Conservation (phyloP, 2,888 invertebrate species). For the Geotrupes spiniger region DNA sequence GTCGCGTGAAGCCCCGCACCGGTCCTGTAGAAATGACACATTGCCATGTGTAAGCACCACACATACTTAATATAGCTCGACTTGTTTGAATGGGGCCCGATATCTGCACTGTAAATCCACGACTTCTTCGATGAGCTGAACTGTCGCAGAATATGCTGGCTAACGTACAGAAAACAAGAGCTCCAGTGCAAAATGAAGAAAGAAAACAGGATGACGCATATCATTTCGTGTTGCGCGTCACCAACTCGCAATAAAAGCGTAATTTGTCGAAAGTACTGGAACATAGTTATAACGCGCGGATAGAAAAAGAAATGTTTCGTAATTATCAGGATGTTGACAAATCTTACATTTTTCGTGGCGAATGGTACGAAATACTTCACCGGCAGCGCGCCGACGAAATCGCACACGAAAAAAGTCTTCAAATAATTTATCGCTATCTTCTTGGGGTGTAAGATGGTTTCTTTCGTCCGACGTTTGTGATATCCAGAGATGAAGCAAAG, state of each 20-base stretch:
- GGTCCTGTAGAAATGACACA: slow-evolving; percentile 37
- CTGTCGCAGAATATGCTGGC: slow-evolving; percentile 7
- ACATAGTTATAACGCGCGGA: slow-evolving; percentile 15
- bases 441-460: slow-evolving; percentile 25
- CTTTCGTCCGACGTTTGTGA: slow-evolving; percentile 24
- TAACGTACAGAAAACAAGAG: slow-evolving; percentile 13
- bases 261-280: slow-evolving; percentile 15
- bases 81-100: neutral
- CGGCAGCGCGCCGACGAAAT: slow-evolving; percentile 24
- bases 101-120: slow-evolving; percentile 7
- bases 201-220: slow-evolving; percentile 10
- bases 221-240: slow-evolving; percentile 17
- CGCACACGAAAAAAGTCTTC: slow-evolving; percentile 25
- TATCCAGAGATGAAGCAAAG: slow-evolving; percentile 44
- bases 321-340: slow-evolving; percentile 3
- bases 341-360: neutral
- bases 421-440: slow-evolving; percentile 24
- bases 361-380: slow-evolving; percentile 8
- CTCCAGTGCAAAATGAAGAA: slow-evolving; percentile 19
- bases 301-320: slow-evolving; percentile 11
- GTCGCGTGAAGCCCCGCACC: slow-evolving; percentile 28
- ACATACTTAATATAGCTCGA: slow-evolving; percentile 14
- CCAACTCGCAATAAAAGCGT: slow-evolving; percentile 11
- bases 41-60: slow-evolving; percentile 28
- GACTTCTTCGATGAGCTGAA: neutral